Conservation (phyloP, 2,797 vertebrate genomes). For the Neosalanx taihuensis region DNA sequence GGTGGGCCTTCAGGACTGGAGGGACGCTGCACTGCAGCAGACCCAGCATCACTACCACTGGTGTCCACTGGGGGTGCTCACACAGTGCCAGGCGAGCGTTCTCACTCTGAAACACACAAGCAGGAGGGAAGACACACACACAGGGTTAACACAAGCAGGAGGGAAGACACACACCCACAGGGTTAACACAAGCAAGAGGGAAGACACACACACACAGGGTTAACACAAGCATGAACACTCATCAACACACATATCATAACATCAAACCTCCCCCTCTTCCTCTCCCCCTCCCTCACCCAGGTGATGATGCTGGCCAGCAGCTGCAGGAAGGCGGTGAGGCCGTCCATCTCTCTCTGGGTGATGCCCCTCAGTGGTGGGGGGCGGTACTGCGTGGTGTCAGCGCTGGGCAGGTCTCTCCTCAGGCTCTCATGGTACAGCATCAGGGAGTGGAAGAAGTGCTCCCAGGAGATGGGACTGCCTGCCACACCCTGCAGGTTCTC, state of each 20-base stretch:
- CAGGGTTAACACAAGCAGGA: not conserved
- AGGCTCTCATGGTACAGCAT: constrained; percentile 97
- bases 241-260: not conserved
- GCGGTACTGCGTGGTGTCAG: constrained; percentile 88
- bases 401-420: constrained; percentile 88
- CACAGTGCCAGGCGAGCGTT: constrained; percentile 95
- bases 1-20: constrained; percentile 88
- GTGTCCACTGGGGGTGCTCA: constrained; percentile 98
- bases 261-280: not conserved
- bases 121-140: too few relatives aligned
- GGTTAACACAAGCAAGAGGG: not conserved
- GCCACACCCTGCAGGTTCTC: constrained; percentile 92
- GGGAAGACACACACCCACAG: not conserved
- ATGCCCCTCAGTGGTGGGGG: constrained; percentile 91
- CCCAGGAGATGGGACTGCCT: constrained; percentile 94
- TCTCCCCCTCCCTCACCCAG: constrained; percentile 75
- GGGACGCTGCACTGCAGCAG: constrained; percentile 93
- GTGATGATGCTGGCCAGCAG: constrained; percentile 89
- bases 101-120: constrained; percentile 79
- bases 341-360: constrained; percentile 94
- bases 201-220: not conserved
- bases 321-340: constrained; percentile 89
- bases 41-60: constrained; percentile 91
- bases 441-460: constrained; percentile 96
- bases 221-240: not conserved